Conservation (phyloP, 2,113 vertebrate genomes). For the Pitta sordida region DNA sequence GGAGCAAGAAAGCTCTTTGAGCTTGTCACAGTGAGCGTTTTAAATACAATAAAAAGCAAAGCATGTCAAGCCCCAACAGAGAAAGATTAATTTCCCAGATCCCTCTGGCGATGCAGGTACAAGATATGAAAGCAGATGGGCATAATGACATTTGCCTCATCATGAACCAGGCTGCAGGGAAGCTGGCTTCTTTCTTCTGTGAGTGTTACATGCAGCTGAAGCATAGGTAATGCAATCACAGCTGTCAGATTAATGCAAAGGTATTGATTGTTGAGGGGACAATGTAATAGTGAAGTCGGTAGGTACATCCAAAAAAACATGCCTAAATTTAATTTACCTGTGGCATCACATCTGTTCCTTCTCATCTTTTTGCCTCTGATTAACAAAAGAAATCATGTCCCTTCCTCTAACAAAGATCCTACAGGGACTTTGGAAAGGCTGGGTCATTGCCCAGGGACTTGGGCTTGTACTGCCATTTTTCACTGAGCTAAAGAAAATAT, state of each 20-base stretch:
- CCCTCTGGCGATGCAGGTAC: constrained; percentile 69
- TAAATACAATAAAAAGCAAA: constrained; percentile 61
- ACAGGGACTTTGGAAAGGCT: neutral
- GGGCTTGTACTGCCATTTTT: neutral
- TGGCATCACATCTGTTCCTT: constrained; percentile 22
- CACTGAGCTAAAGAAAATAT: neutral
- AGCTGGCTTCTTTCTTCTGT: constrained; percentile 58
- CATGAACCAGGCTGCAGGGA: constrained; percentile 62
- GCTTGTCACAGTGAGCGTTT: neutral
- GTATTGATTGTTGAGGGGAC: constrained; percentile 61
- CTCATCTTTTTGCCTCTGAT: constrained; percentile 29
- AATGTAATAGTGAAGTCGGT: constrained; percentile 49
- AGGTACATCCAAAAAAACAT: constrained; percentile 44
- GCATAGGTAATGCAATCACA: constrained; percentile 73
- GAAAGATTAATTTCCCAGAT: constrained; percentile 60
- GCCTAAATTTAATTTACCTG: constrained; percentile 62
- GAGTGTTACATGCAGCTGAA: constrained; percentile 59
- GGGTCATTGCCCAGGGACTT: neutral
- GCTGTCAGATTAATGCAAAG: constrained; percentile 73
- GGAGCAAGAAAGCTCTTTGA: neutral
- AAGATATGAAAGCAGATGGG: constrained; percentile 69
- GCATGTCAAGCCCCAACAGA: constrained; percentile 23
- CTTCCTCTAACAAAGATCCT: neutral
- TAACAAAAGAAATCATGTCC: neutral
- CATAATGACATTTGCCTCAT: constrained; percentile 73